Evolutionary conservation across 2,113 vertebrate species (phyloP).

Genomic region (Suncus etruscus): DNA sequence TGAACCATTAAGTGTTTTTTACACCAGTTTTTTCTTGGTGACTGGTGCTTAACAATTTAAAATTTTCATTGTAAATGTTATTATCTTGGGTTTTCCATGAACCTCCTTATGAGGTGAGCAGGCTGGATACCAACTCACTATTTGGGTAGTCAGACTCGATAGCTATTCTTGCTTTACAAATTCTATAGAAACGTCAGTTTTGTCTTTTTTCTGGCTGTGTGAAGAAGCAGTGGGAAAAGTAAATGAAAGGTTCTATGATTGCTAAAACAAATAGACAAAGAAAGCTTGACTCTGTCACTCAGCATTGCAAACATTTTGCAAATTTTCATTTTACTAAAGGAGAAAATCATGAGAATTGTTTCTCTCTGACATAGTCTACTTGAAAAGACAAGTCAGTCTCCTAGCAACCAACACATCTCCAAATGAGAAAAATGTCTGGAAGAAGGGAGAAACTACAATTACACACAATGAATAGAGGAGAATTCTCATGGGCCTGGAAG

Average conservation of each 20-base stretch:
- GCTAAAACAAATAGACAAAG: constrained; percentile 73
- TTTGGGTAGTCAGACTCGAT: constrained; percentile 50
- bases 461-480: constrained; percentile 49
- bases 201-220: constrained; percentile 40
- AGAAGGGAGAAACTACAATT: constrained; percentile 57
- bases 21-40: neutral
- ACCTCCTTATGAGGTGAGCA: constrained; percentile 26
- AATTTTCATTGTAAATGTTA: constrained; percentile 31
- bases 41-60: constrained; percentile 10
- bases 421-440: constrained; percentile 73
- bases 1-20: neutral
- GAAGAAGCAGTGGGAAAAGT: constrained; percentile 63
- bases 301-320: constrained; percentile 57
- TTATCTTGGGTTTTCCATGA: constrained; percentile 47
- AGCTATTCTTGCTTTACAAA: constrained; percentile 58
- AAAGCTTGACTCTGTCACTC: constrained; percentile 59
- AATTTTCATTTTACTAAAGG: constrained; percentile 67
- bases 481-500: constrained; percentile 66
- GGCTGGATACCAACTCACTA: neutral
- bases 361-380: constrained; percentile 64
- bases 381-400: constrained; percentile 79
- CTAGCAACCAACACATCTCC: constrained; percentile 77
- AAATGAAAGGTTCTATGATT: constrained; percentile 61
- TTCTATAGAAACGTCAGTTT: neutral
- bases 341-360: constrained; percentile 73